phyloP scores from a whole-genome alignment of 2,113 vertebrate species.

The Tiliqua scincoides region DNA sequence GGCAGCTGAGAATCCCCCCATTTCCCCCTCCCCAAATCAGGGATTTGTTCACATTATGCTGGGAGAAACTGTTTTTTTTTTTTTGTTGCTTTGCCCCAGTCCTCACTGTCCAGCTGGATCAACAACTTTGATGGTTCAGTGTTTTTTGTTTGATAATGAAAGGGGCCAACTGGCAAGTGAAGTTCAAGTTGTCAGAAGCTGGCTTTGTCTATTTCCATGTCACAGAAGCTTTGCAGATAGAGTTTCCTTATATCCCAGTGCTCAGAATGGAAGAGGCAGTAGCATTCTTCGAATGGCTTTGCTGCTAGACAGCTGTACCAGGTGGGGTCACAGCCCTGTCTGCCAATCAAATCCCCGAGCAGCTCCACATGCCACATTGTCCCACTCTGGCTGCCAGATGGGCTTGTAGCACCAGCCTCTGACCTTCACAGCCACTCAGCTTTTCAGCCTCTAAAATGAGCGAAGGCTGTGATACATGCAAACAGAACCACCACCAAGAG shows the following conservation, averaged over 20 bases:
- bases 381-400: neutral
- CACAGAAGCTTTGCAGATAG: constrained; percentile 1
- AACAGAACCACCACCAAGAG: neutral
- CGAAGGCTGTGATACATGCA: neutral
- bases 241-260: constrained; percentile 17
- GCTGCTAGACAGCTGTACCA: constrained; percentile 13
- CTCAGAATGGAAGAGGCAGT: constrained; percentile 14
- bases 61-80: neutral
- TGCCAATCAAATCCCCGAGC: constrained; percentile 25
- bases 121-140: neutral
- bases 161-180: constrained; percentile 22
- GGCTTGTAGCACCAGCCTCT: neutral
- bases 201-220: constrained; percentile 3
- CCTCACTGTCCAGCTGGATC: neutral
- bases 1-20: neutral
- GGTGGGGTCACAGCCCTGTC: constrained; percentile 9
- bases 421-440: neutral
- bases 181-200: constrained; percentile 20
- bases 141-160: constrained; percentile 16
- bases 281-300: constrained; percentile 6
- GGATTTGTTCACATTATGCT: constrained; percentile 5
- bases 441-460: neutral
- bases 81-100: neutral
- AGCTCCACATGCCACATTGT: fast-evolving
- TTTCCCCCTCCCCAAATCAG: neutral